Conservation (phyloP, 1,140 invertebrate species). For the Acromyrmex echinatior region DNA sequence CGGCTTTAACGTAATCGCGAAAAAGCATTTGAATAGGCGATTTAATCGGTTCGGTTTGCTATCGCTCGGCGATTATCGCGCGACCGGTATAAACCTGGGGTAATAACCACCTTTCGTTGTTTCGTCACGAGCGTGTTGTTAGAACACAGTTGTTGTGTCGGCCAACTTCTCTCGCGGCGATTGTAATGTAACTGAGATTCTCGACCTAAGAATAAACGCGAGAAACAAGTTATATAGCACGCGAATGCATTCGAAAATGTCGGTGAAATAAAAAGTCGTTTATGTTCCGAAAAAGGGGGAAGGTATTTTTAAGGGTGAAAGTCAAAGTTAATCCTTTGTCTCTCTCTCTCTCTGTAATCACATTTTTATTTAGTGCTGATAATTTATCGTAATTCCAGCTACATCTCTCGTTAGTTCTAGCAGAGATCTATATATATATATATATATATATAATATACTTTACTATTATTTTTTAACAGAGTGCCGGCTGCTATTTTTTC, state of each 20-base stretch:
- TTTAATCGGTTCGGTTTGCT: slow-evolving; percentile 34
- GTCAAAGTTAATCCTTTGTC: neutral
- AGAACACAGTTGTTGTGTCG: neutral
- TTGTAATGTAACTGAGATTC: slow-evolving; percentile 35
- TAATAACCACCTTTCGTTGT: slow-evolving; percentile 62
- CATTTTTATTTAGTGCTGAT: too few species aligned
- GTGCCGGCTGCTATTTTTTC: too few species aligned
- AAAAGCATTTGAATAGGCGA: slow-evolving; percentile 1
- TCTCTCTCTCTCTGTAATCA: too few species aligned
- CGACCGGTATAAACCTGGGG: slow-evolving; percentile 18
- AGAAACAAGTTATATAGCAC: slow-evolving; percentile 5
- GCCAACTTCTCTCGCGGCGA: slow-evolving; percentile 22
- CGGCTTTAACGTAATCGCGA: slow-evolving; percentile 26
- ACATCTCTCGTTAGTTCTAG: too few species aligned
- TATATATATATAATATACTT: too few species aligned
- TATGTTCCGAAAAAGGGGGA: neutral
- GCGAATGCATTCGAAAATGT: neutral
- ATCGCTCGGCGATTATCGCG: slow-evolving; percentile 38
- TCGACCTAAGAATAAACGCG: slow-evolving; percentile 32
- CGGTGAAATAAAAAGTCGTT: slow-evolving; percentile 22
- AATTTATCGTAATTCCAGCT: too few species aligned
- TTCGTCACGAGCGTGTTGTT: slow-evolving; percentile 61
- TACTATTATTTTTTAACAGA: too few species aligned
- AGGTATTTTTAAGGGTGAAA: neutral
- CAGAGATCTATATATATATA: too few species aligned